phyloP scores from a whole-genome alignment of 2,888 invertebrate genomes.

The Salpingus planirostris region DNA sequence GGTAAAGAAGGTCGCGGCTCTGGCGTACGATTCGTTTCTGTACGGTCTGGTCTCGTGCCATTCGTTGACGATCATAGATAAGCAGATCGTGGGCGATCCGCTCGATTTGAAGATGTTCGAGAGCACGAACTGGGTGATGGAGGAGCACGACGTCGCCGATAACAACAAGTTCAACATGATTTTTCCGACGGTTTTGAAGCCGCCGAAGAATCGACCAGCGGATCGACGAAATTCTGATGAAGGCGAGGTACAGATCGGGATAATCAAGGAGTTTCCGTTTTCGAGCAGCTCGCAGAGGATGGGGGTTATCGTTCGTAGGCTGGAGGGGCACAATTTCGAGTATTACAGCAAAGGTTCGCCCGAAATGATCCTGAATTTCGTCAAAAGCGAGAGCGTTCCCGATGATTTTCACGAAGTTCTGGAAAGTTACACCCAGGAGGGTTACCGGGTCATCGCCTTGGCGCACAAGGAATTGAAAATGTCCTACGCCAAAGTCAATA shows the following conservation, averaged over 20 bases:
- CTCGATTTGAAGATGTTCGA: constrained; percentile 96
- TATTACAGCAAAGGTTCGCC: constrained; percentile 64
- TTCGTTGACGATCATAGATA: constrained; percentile 83
- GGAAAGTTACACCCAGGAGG: constrained; percentile 81
- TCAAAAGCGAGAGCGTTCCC: constrained; percentile 69
- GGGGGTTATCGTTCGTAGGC: constrained; percentile 74
- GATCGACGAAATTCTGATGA: constrained; percentile 36
- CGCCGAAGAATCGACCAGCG: constrained; percentile 37
- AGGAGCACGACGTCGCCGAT: constrained; percentile 80
- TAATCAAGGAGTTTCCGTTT: constrained; percentile 66
- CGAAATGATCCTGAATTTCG: constrained; percentile 79
- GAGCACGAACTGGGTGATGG: constrained; percentile 83
- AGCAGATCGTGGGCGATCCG: constrained; percentile 84
- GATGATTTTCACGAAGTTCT: constrained; percentile 67
- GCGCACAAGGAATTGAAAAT: constrained; percentile 64
- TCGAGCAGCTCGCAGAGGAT: constrained; percentile 81
- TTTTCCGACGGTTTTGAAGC: constrained; percentile 77
- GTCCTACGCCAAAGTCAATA: constrained; percentile 64
- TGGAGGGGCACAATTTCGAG: constrained; percentile 45
- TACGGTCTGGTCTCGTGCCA: constrained; percentile 89
- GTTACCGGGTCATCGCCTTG: constrained; percentile 86
- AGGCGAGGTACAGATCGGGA: constrained; percentile 63
- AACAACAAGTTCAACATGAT: constrained; percentile 78
- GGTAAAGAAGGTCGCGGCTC: constrained; percentile 42
- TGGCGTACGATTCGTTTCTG: constrained; percentile 39